phyloP scores from a whole-genome alignment of 92 coral and sea anemone genomes.

The Meandrina meandrites region DNA sequence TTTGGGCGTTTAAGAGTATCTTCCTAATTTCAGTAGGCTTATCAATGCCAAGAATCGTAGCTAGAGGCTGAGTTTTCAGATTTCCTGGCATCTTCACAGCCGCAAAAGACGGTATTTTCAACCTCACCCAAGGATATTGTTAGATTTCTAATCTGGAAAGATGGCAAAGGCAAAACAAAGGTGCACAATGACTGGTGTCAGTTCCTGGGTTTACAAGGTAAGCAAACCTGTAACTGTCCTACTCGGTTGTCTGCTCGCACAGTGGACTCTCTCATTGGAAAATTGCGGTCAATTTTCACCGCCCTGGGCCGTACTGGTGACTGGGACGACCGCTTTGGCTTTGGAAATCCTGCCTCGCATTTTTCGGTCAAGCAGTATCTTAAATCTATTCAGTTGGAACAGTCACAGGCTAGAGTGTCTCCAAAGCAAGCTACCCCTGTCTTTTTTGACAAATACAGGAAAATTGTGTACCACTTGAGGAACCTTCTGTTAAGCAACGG shows the following conservation, averaged over 20 bases:
- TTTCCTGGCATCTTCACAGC: conserved; percentile 20
- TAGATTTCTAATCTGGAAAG: conserved; percentile 59
- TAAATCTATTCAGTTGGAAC: conserved; percentile 29
- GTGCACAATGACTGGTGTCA: conserved; percentile 36
- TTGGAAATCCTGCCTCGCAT: conserved; percentile 64
- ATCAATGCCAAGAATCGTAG: conserved; percentile 50
- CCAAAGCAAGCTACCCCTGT: conserved; percentile 51
- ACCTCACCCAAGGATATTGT: conserved; percentile 49
- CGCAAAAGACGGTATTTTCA: conserved; percentile 39
- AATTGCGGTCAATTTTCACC: conserved; percentile 50
- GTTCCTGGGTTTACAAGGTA: conserved; percentile 37
- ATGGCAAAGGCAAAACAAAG: conserved; percentile 52
- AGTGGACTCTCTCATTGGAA: conserved; percentile 56
- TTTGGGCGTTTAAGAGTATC: conserved; percentile 46
- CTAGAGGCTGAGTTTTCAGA: conserved; percentile 42
- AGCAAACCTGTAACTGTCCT: conserved; percentile 55
- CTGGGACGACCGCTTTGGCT: conserved; percentile 59
- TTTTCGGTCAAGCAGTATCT: conserved; percentile 56
- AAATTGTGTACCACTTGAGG: conserved; percentile 41
- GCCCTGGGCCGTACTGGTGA: conserved; percentile 59
- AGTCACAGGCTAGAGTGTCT: conserved; percentile 43
- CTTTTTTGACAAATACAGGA: conserved; percentile 45
- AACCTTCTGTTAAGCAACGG: conserved; percentile 10
- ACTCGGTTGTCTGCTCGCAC: conserved; percentile 72
- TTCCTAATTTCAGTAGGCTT: conserved; percentile 1